phyloP scores from a whole-genome alignment of 92 coral and sea anemone species.

The Phymanthus crucifer region DNA sequence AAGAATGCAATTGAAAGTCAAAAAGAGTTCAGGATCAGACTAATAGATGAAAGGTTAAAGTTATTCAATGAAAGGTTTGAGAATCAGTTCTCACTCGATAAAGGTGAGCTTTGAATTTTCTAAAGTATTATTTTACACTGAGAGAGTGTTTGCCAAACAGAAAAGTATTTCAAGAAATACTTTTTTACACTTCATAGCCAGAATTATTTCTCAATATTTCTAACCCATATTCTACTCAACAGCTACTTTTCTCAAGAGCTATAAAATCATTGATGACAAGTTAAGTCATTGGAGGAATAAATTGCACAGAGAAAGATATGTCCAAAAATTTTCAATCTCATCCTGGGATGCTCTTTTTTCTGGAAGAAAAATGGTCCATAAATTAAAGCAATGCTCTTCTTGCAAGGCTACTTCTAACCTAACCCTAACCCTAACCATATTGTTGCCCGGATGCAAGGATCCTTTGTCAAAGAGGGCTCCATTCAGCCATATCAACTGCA shows the following conservation, averaged over 20 bases:
- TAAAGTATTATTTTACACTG: too few relatives aligned
- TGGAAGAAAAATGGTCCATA: not conserved
- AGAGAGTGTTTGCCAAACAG: too few relatives aligned
- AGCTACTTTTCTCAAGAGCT: conserved; percentile 10
- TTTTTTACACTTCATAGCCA: too few relatives aligned
- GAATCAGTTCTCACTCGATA: not conserved
- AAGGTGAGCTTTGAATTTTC: too few relatives aligned
- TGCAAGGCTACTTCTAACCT: not conserved
- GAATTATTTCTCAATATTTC: too few relatives aligned
- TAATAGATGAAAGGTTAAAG: not conserved
- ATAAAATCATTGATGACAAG: not conserved
- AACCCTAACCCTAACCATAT: too few relatives aligned
- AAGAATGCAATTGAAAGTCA: conserved; percentile 10
- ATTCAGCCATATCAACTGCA: not conserved
- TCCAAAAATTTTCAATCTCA: not conserved
- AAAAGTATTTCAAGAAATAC: too few relatives aligned
- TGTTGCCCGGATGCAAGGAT: not conserved
- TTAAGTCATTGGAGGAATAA: conserved; percentile 15
- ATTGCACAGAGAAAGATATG: not conserved
- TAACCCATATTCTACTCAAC: too few relatives aligned
- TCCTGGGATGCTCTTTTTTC: not conserved
- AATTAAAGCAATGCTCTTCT: not conserved
- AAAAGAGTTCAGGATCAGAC: not conserved
- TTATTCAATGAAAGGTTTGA: conserved; percentile 1
- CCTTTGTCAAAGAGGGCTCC: not conserved